Base-by-base conservation (phyloP, 1,140 invertebrate species). In the Drosophila arizonae region DNA sequence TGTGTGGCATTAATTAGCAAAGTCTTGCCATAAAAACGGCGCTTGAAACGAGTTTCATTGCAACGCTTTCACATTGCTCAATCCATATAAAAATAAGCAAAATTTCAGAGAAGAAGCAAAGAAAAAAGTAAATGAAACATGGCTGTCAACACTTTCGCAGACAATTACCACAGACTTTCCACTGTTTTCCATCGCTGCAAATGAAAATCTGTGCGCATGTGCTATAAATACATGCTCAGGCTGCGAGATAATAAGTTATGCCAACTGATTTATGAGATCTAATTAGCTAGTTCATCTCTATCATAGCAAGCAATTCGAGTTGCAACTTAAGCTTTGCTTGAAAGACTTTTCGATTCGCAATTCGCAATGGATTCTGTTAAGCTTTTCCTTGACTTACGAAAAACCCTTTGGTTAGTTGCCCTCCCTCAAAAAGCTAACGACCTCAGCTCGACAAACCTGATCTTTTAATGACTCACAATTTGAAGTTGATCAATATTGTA, bases 91-190 rank as follows among this genome's bases (percentile, higher is more conserved):
- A 46, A 77, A 63, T 69, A 55, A 26, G 58, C 39, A 55, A 62
- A 70, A 73, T 66, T 46, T 15, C 54, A 48, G 54, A 62, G 64
- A 68, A 54, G 10, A 62, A 52, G 62, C 21, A 66, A 45, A 13
- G 3, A 26, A 56, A 8, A 10, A n/a, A 46, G 15, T 60, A 62
- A 64, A 71, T 57, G 43, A 30, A 36, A 58, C 43, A 43, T 41
- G 51, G 61, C 68, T 84, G 76, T 77, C 80, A 85, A 84, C 81
- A 85, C 77, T 84, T 84, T 84, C 81, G 81, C 81, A 85, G 57
- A 57, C 79, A 66, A 79, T 65, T 51, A 61, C 71, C 43, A 33
- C 56, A 50, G 55, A 67, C 73, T 84, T 85, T 77, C 77, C 81
- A 85, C 81, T 68, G 43, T 74, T 84, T 73, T 21, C 30, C 45